Evolutionary conservation across 2,888 invertebrate species (phyloP), one percentile per base, ranked within the genome.

Genomic region (Hypolimnas misippus): DNA sequence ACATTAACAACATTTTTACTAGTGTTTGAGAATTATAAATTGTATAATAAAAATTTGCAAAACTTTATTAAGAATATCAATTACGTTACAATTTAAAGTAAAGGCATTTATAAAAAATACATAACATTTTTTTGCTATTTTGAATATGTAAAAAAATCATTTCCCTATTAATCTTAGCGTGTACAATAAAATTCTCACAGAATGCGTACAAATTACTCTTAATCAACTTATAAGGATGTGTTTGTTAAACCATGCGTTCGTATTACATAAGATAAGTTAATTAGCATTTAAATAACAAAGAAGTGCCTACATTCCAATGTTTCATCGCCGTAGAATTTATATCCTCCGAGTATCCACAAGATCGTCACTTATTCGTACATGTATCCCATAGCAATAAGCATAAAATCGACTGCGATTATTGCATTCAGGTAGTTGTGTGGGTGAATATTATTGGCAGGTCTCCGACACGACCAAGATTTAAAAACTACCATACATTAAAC

Each of bases 371-470:
- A 80, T 70, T 74, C 70, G 76, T 8, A 17, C 17, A 52, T 46
- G 44, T 49, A 76, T 76, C 71, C 77, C 72, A 67, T 70, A 71
- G 74, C 77, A 76, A 80, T 82, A 84, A 83, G 82, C 82, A 87
- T 86, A 85, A 86, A 87, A 86, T 86, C 79, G 77, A 76, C 81
- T 78, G 77, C 82, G 81, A 84, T 83, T 82, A 86, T 83, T 84
- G 81, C 82, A 77, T 77, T 70, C 80, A 81, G 75, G 78, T 81
- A 79, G 76, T 74, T 86, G 90, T 88, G 89, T 89, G 88, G 82
- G 90, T 87, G 87, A 85, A 86, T 86, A 88, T 87, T 87, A 89
- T 89, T 88, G 87, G 86, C 87, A 87, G 83, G 83, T 82, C 81
- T 77, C 78, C 79, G 82, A 79, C 83, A 81, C 83, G 79, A 82